These are phyloP conservation scores for Formica aserva DNA, from an alignment of 2,888 invertebrate species.

Conservation along the genomic window DNA sequence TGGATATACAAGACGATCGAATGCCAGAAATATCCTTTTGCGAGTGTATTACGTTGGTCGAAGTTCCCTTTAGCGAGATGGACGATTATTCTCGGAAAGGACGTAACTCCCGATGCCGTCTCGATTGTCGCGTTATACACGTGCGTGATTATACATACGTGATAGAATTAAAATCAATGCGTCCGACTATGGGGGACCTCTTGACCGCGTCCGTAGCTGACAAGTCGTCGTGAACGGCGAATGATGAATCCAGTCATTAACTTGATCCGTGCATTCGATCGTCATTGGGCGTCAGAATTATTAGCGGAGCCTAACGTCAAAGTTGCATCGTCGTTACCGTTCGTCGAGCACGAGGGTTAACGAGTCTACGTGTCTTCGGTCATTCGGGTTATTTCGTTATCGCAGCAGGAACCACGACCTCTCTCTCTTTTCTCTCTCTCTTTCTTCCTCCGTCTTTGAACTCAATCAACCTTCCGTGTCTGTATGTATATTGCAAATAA, in stretches of 20 bases:
- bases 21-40: not conserved
- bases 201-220: conserved; percentile 57
- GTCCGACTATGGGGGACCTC: conserved; percentile 45
- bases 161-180: conserved; percentile 34
- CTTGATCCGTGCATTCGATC: conserved; percentile 64
- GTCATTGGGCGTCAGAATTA: conserved; percentile 66
- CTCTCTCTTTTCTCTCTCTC: conserved; percentile 34
- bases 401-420: conserved; percentile 72
- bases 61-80: not conserved
- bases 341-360: conserved; percentile 74
- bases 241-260: conserved; percentile 73
- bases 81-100: not conserved
- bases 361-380: conserved; percentile 75
- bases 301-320: conserved; percentile 58
- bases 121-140: conserved; percentile 31
- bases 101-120: not conserved
- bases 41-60: not conserved
- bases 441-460: conserved; percentile 56
- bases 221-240: conserved; percentile 59
- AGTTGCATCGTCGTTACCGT: conserved; percentile 70
- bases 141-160: conserved; percentile 16
- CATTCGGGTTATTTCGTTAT: conserved; percentile 77
- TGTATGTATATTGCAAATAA: conserved; percentile 57
- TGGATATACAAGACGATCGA: not conserved
- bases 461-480: conserved; percentile 62